Evolutionary conservation across 2,113 vertebrate species (phyloP).

Genomic region (Addax nasomaculatus): DNA sequence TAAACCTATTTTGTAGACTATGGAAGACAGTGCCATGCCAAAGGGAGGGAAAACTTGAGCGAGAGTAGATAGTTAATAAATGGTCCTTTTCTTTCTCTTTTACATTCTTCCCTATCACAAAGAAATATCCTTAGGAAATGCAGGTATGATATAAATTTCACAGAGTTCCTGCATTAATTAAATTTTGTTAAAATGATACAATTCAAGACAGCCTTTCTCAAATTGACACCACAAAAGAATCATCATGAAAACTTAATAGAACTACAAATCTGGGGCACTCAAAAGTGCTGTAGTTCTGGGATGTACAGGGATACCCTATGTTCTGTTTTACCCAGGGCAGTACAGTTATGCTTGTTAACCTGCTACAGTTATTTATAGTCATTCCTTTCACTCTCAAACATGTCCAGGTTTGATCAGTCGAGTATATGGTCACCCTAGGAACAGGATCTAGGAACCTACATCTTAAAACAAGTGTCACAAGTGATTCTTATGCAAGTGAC

Average conservation of each 20-base stretch:
- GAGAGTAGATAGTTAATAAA: background rate
- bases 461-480: background rate
- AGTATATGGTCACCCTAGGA: background rate
- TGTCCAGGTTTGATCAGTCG: background rate
- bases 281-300: background rate
- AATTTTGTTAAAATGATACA: background rate
- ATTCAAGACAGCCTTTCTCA: slow-evolving; percentile 1
- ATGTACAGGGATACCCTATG: background rate
- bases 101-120: background rate
- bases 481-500: background rate
- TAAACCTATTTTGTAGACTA: background rate
- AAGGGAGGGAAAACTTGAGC: background rate
- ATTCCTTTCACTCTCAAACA: background rate
- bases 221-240: background rate
- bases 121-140: background rate
- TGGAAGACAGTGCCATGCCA: background rate
- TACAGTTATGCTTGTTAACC: background rate
- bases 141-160: background rate
- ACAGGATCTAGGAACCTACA: background rate
- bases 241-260: background rate
- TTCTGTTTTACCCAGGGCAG: background rate
- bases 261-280: background rate
- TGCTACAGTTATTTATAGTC: background rate
- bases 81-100: background rate
- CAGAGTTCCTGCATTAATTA: background rate